Evolutionary conservation across 2,888 invertebrate genomes (phyloP), one percentile per base, ranked within the genome.

Genomic region (Coecobrya sp.): DNA sequence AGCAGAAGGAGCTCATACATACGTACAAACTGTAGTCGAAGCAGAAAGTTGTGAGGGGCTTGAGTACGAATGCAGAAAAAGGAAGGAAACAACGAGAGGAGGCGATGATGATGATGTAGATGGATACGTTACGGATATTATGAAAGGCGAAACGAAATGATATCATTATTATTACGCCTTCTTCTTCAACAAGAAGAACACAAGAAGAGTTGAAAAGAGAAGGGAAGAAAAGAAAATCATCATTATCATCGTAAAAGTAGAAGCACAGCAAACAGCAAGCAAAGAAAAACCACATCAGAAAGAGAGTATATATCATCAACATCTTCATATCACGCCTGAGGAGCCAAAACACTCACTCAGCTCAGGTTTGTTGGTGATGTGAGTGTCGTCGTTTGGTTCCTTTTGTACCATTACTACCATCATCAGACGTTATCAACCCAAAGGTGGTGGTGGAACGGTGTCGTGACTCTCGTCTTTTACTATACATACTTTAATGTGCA

Each of bases 241-340:
- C 27, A 52, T 79, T 30, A 62, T 62, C 59, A 59, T 30, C 30
- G 36, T 82, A 30, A 42, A 68, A 68, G 68, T 68, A 68, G 22
- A 45, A 59, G 62, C 30, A 52, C n/a, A 7, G 27, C 42, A 86
- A 68, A 86, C n/a, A 86, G 13, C 11, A 73, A 89, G 22, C 30
- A 70, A 68, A 86, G 59, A 59, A 70, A 91, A 91, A 91, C 91
- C 91, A 86, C 91, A 91, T 70, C 81, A 81, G 62, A 91, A 55
- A 70, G 70, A 91, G 68, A 79, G 65, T 42, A 79, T 73, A 45
- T 81, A 91, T 86, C 81, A 86, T 86, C 91, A 91, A 70, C 86
- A 91, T 86, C 79, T 91, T 91, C 86, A 86, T 91, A 91, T 91
- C 91, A 91, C 91, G 91, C 91, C 91, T 91, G 30, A 91, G 91